Conservation (phyloP, 2,797 vertebrate species). For the Esox masquinongy region DNA sequence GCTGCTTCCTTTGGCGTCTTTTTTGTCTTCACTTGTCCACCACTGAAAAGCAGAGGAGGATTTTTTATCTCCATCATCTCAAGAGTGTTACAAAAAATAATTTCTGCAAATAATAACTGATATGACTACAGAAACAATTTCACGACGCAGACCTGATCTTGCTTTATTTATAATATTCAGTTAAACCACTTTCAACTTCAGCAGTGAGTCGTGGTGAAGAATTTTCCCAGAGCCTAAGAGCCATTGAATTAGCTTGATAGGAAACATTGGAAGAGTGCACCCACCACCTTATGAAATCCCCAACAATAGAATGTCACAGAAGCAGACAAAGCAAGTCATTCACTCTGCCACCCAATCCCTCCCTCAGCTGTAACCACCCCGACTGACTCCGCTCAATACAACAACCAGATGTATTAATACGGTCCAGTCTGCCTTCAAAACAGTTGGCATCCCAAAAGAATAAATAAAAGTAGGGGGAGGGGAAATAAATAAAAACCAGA, state of each 20-base stretch:
- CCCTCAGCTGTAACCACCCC: not conserved
- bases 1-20: too few species aligned
- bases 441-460: slow-evolving; percentile 29
- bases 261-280: not conserved
- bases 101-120: too few species aligned
- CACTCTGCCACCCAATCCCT: not conserved
- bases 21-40: too few species aligned
- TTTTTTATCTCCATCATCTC: too few species aligned
- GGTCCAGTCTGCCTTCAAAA: slow-evolving; percentile 9
- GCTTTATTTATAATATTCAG: too few species aligned
- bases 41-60: too few species aligned
- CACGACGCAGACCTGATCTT: too few species aligned
- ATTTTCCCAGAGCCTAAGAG: not conserved
- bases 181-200: not conserved
- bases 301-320: not conserved
- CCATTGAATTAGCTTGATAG: not conserved
- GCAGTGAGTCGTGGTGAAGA: not conserved
- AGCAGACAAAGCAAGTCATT: too few species aligned
- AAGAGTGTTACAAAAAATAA: too few species aligned
- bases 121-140: too few species aligned
- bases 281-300: not conserved
- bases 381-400: not conserved
- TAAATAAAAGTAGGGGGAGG: slow-evolving; percentile 27
- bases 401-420: slow-evolving; percentile 23
- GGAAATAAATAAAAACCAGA: slow-evolving; percentile 63